Evolutionary conservation across 2,113 vertebrate species (phyloP), one percentile per base, ranked within the genome.

Genomic region (Hiodon tergisus): DNA sequence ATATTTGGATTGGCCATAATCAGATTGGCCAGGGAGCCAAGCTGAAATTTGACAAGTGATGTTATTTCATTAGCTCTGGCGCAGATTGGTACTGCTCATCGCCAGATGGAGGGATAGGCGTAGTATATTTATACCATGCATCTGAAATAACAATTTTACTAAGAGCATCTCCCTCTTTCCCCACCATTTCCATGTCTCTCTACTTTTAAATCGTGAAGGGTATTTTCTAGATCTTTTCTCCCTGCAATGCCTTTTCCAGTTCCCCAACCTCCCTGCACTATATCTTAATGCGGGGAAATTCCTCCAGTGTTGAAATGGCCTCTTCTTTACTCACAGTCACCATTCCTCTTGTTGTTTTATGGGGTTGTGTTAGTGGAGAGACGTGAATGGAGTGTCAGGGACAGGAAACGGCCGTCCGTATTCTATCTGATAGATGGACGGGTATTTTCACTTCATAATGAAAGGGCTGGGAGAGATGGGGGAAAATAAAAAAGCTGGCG

Each of bases 1-100:
- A 73, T 73, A 75, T 79, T 79, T 76, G 65, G 62, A 57, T 52
- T 65, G 65, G 74, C 57, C 16, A 4, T 75, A 47, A 68, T 75
- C 53, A 68, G 54, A 55, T 46, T 67, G 53, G 47, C 66, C 14
- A 8, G 55, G 73, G n/a, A 66, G 61, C 65, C 9, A 46, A 63
- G 58, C 65, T 63, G 7, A 65, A 61, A 73, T 48, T 69, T 48
- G 58, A 58, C 17, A 17, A 73, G 65, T 52, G 74, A 54, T 4
- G 74, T 76, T 68, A 76, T 72, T 73, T 61, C 67, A 73, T 76
- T 76, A 76, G 66, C 11, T 16, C 52, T 6, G 3, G 62, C 14
- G 55, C 47, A 61, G 72, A 70, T 11, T 54, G 77, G 63, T 57
- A 31, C 48, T 6, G 10, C 71, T 69, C 50, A 58, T 62, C 57